Percentiles rank a stretch among this genome's conserved stretches.
phyloP scores from a whole-genome alignment of 1,140 invertebrate species.

The Aphidius gifuensis region DNA sequence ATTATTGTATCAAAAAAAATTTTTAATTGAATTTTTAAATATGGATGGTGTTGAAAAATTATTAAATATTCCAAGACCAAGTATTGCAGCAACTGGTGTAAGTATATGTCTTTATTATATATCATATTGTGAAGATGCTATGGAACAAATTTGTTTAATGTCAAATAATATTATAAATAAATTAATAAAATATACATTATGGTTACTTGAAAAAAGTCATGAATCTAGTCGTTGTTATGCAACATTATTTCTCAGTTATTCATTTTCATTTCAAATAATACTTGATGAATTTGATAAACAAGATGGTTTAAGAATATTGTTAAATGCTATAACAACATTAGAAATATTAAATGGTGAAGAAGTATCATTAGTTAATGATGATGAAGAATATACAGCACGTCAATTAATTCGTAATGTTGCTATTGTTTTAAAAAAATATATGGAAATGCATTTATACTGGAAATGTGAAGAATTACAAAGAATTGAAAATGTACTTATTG shows the following conservation, averaged over 20 bases:
- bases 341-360: conserved; percentile 73
- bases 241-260: conserved; percentile 94
- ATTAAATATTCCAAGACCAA: conserved; percentile 84
- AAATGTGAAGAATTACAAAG: conserved; percentile 79
- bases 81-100: conserved; percentile 91
- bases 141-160: conserved; percentile 89
- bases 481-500: conserved; percentile 53
- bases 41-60: conserved; percentile 80
- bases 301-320: conserved; percentile 87
- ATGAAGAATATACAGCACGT: conserved; percentile 85
- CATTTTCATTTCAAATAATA: conserved; percentile 88
- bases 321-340: conserved; percentile 89
- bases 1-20: conserved; percentile 94
- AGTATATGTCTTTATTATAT: conserved; percentile 95
- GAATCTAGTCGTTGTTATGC: conserved; percentile 94
- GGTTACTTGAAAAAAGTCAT: conserved; percentile 93
- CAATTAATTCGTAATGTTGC: conserved; percentile 92
- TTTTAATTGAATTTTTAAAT: conserved; percentile 91
- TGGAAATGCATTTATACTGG: conserved; percentile 85
- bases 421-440: conserved; percentile 84
- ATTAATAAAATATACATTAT: conserved; percentile 85
- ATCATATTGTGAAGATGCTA: conserved; percentile 94
- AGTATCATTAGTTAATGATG: conserved; percentile 74
- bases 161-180: conserved; percentile 74
- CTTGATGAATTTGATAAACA: conserved; percentile 89